Base-by-base conservation (phyloP, 2,113 vertebrate genomes). In the Cryptomyrus ogoouensis region DNA sequence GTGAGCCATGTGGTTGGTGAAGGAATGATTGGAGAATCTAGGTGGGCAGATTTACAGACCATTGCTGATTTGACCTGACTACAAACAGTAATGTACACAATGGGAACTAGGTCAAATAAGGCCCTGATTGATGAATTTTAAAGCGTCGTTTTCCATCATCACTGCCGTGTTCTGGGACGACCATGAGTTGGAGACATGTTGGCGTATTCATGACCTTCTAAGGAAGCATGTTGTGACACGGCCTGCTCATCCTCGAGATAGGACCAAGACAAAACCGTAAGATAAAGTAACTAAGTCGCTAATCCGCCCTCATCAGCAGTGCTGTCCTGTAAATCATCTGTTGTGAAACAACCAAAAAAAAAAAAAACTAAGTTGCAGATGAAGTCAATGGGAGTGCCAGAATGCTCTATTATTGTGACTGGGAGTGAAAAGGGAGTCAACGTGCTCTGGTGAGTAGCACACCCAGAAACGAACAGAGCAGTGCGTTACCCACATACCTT, bases 331-430 rank as follows among this genome's bases (percentile, higher is more conserved):
- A 10, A 35, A 88, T 88, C 21, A 88, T 58, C 85, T 52, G 31
- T 31, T 53, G 47, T 21, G 50, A 87, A 87, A 88, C 39, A 15
- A 66, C 52, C 31, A 24, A 47, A 8, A 46, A 87, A 42, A 31
- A 53, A 53, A 56, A 56, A 21, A 53, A 52, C 50, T 19, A 31
- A 53, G 17, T 35, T n/a, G 39, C 6, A 47, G 39, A 89, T 62
- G 77, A 84, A 47, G 42, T 47, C 39, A 89, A 24, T 62, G 77
- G 89, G 80, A 85, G 52, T 89, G 50, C 35, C 83, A 50, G 89
- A 89, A 42, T 83, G 62, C 58, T 52, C 52, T 52, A 27, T 47
- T 31, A n/a, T 50, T 27, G 52, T 84, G 15, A 62, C 24, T 84
- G 89, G 77, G 89, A 85, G 52, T 84, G 50, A 85, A 89, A 5